Percentiles rank a stretch among this genome's conserved stretches.
Conservation (phyloP, 2,888 invertebrate species). For the Harpalus rufipes region DNA sequence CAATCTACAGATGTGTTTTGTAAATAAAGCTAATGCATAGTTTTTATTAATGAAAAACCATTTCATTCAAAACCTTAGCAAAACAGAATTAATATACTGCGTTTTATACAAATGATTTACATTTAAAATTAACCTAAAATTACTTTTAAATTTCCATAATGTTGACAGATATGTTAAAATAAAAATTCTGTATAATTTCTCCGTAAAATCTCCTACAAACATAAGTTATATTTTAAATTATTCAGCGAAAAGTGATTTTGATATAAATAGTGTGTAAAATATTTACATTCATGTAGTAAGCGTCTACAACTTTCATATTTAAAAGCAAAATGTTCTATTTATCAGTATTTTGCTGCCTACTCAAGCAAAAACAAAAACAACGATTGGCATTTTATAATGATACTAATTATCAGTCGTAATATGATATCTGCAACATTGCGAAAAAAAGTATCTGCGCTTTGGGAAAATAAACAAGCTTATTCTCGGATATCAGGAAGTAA, state of each 20-base stretch:
- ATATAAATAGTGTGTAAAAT: neutral
- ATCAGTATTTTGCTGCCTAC: conserved; percentile 48
- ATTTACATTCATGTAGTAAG: neutral
- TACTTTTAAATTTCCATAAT: conserved; percentile 4
- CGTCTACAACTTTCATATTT: conserved; percentile 37
- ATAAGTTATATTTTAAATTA: neutral
- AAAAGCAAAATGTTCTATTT: conserved; percentile 49
- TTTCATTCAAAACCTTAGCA: neutral
- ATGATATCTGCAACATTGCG: conserved; percentile 37
- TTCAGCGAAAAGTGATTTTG: neutral
- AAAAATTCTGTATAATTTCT: neutral
- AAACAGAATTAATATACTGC: neutral
- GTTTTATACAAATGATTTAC: neutral
- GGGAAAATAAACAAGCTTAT: no score
- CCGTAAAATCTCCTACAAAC: neutral
- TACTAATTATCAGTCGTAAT: conserved; percentile 48
- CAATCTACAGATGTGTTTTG: no score
- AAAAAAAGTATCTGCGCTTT: neutral
- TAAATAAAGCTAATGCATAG: no score
- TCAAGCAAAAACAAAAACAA: conserved; percentile 44
- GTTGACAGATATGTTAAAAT: neutral
- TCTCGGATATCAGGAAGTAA: no score
- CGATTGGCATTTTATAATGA: conserved; percentile 48
- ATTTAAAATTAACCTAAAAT: conserved; percentile 4
- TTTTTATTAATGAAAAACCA: neutral